A percentile compares a stretch with the other conserved stretches of the same genome.
Evolutionary conservation across 2,113 vertebrate genomes (phyloP).

Genomic region (Electrona antarctica): DNA sequence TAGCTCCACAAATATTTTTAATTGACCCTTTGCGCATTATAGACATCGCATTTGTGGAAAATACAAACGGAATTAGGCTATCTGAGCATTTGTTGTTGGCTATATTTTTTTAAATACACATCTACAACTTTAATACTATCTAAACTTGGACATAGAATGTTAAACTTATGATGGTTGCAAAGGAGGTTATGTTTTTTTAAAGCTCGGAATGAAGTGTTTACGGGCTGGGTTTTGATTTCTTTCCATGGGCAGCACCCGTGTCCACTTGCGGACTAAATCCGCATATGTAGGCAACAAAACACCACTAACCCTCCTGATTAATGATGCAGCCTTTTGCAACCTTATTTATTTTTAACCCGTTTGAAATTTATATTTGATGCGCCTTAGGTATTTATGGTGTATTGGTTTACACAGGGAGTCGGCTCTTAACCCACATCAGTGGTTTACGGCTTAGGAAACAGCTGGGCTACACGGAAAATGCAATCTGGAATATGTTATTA

Average conservation of each 20-base stretch:
- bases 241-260: conserved; percentile 41
- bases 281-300: conserved; percentile 54
- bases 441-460: conserved; percentile 23
- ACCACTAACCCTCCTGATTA: conserved; percentile 52
- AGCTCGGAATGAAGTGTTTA: conserved; percentile 16
- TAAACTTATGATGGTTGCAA: neutral
- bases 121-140: neutral
- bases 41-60: neutral
- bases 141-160: neutral
- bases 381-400: conserved; percentile 63
- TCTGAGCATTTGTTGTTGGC: neutral
- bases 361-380: conserved; percentile 75
- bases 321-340: conserved; percentile 55
- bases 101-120: neutral
- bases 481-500: conserved; percentile 13
- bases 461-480: conserved; percentile 27
- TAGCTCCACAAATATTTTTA: conserved; percentile 1
- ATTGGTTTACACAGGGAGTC: conserved; percentile 55
- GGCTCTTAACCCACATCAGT: conserved; percentile 2
- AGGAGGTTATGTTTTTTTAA: conserved; percentile 15
- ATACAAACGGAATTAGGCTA: neutral
- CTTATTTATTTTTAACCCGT: conserved; percentile 75
- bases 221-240: conserved; percentile 33
- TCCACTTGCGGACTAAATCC: conserved; percentile 19
- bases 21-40: conserved; percentile 2